Evolutionary conservation across 2,113 vertebrate genomes (phyloP).

Genomic region (Lucifuga dentata): DNA sequence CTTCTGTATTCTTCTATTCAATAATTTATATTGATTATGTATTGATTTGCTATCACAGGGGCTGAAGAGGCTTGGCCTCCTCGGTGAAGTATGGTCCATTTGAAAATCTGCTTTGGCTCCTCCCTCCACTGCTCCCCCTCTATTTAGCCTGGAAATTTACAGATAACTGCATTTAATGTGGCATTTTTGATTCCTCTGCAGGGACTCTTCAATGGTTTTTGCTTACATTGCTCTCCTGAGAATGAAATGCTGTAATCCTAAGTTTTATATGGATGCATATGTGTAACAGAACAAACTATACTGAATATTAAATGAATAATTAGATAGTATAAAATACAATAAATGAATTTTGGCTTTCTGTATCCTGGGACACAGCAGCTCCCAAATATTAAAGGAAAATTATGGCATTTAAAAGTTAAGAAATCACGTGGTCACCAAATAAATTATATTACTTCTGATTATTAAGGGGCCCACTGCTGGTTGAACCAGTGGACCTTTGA

Average conservation of each 20-base stretch:
- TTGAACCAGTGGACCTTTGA: constrained; percentile 23
- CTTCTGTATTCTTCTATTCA: constrained; percentile 42
- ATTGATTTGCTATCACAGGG: constrained; percentile 66
- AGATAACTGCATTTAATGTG: constrained; percentile 24
- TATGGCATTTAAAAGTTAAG: neutral
- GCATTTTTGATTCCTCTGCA: constrained; percentile 30
- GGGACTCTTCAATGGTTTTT: constrained; percentile 10
- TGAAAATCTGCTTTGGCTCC: constrained; percentile 30
- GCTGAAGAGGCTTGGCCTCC: constrained; percentile 53
- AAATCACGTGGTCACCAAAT: constrained; percentile 13
- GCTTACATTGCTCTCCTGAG: too few relatives aligned
- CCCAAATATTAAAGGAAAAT: too few relatives aligned
- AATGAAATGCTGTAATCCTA: too few relatives aligned
- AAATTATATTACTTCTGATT: constrained; percentile 33
- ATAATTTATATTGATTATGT: constrained; percentile 61
- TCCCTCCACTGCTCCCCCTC: constrained; percentile 2
- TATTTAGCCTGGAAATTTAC: constrained; percentile 56
- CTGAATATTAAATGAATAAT: too few relatives aligned
- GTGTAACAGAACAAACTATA: too few relatives aligned
- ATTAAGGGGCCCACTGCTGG: constrained; percentile 64
- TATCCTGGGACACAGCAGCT: too few relatives aligned
- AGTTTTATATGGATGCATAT: too few relatives aligned
- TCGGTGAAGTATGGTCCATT: constrained; percentile 53
- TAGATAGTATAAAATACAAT: too few relatives aligned
- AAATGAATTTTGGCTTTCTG: too few relatives aligned